These are phyloP conservation scores for Plotosus lineatus DNA, from an alignment of 2,113 vertebrate species.

Conservation along the genomic window DNA sequence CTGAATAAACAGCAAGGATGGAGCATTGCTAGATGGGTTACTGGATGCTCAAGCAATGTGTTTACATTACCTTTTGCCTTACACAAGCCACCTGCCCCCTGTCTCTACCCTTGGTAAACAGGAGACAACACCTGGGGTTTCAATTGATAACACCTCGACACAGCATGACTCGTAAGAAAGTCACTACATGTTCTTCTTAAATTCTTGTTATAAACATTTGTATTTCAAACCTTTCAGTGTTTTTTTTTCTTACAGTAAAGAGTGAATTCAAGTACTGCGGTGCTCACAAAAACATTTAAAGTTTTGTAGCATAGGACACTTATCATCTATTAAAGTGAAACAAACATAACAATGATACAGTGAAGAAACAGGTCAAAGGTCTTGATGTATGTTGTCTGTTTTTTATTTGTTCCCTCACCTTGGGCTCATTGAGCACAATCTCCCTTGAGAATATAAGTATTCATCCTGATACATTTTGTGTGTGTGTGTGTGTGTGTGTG, in stretches of 20 bases:
- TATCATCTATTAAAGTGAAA: conserved; percentile 7
- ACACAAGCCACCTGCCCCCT: conserved; percentile 63
- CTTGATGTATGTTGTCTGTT: conserved; percentile 32
- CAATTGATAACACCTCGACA: conserved; percentile 41
- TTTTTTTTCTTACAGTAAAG: not conserved
- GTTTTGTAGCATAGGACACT: not conserved
- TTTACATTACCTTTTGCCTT: conserved; percentile 52
- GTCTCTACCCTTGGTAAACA: conserved; percentile 47
- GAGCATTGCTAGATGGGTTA: conserved; percentile 3
- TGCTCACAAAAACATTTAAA: too few relatives aligned
- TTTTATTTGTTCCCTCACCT: conserved; percentile 54
- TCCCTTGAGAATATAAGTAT: conserved; percentile 33
- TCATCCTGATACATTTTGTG: conserved; percentile 28
- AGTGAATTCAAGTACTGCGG: not conserved
- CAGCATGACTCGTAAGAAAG: conserved; percentile 26
- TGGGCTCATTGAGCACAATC: conserved; percentile 34
- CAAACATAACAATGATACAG: not conserved
- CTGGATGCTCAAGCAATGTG: conserved; percentile 54
- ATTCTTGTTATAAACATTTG: conserved; percentile 12
- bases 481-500: too few relatives aligned
- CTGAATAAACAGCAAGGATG: conserved; percentile 42
- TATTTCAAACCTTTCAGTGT: not conserved
- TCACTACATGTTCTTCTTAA: conserved; percentile 15
- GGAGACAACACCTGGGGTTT: conserved; percentile 55
- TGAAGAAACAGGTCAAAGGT: conserved; percentile 28